Base-by-base conservation (phyloP, 1,140 invertebrate species). In the Brachionus manjavacas region DNA sequence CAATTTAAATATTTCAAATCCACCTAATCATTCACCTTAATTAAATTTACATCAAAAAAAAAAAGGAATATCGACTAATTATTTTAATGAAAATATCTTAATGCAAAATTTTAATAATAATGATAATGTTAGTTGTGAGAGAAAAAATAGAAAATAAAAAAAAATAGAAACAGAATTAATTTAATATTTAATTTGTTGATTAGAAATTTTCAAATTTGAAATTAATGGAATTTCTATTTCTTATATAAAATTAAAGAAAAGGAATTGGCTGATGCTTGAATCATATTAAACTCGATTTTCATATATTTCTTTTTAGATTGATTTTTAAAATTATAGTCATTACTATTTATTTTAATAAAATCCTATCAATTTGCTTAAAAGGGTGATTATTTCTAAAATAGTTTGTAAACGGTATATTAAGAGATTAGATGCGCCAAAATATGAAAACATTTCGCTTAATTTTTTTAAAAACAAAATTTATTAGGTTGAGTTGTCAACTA, bases 171-270 rank as follows among this genome's bases (percentile, higher is more conserved):
- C 41, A 16, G 43, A 76, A 49, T 76, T 76, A 49, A 76, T 76
- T 76, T 76, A 76, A 76, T 76, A 49, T 76, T 49, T 76, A 76
- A 76, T 76, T 74, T 76, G 52, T 76, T 76, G 41, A 76, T 76
- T 76, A 76, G 43, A 46, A 76, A 49, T 49, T 70, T 72, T 72
- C 68, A 72, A 72, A 72, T 16, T 72, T 72, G 11, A 72, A 72
- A 16, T 41, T 72, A 39, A 72, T 41, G 28, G 68, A 41, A 72
- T 39, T 72, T 72, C 68, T 72, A 72, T 39, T 72, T 72, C 68
- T 72, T 39, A 72, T 39, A 72, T 39, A 72, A 41, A 72, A 68
- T 35, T 68, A 68, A 68, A 68, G 14, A 41, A 74, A 70, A 74
- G 7, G 70, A 74, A 74, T 41, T 41, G 35, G 16, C 39, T 41